phyloP scores from a whole-genome alignment of 2,797 vertebrate genomes.

The Sparus aurata region DNA sequence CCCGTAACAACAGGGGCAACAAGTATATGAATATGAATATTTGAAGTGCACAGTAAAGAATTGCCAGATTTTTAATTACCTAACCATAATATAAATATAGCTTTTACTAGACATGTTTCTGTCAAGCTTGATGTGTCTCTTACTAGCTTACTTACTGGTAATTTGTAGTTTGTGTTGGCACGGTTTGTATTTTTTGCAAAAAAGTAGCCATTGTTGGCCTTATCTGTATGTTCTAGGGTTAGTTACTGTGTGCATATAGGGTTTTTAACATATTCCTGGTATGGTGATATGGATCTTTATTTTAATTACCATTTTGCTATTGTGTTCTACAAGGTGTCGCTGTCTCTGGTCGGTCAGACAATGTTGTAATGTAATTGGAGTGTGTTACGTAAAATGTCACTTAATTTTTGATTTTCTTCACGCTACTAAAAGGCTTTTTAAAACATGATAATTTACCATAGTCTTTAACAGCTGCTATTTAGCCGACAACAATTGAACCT shows the following conservation, averaged over 20 bases:
- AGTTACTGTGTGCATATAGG: neutral
- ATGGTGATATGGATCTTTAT: neutral
- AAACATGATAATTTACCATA: rapidly evolving
- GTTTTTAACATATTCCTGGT: neutral
- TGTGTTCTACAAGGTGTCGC: neutral
- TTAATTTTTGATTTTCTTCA: neutral
- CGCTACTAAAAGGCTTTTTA: neutral
- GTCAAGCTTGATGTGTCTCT: no score
- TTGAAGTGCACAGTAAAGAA: no score
- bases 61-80: no score
- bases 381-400: neutral
- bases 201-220: no score
- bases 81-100: no score
- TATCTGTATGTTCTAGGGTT: neutral
- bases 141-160: no score
- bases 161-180: neutral
- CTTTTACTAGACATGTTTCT: no score
- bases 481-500: neutral
- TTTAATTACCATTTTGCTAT: neutral
- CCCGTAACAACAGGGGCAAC: no score
- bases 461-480: neutral
- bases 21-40: no score
- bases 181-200: neutral
- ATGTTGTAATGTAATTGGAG: neutral
- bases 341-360: neutral